phyloP scores from a whole-genome alignment of 2,888 invertebrate genomes.

The Mimas tiliae region DNA sequence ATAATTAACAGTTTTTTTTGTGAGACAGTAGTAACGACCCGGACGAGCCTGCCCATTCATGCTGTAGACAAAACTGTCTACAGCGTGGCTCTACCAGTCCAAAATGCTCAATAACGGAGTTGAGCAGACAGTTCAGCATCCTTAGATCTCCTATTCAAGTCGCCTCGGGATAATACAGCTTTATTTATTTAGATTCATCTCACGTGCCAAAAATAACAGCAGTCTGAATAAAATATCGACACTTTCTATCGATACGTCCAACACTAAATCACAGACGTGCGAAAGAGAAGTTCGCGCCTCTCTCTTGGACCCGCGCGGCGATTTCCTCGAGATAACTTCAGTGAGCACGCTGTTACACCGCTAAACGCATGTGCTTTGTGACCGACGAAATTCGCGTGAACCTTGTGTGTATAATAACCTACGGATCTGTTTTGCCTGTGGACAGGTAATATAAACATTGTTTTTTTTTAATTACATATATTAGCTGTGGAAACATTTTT shows the following conservation, averaged over 20 bases:
- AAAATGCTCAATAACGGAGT: too few species aligned
- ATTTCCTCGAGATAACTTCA: slow-evolving; percentile 62
- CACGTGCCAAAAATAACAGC: too few species aligned
- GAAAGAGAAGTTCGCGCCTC: slow-evolving; percentile 63
- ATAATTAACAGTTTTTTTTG: too few species aligned
- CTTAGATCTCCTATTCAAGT: too few species aligned
- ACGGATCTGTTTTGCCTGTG: slow-evolving; percentile 16
- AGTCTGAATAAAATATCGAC: slow-evolving; percentile 27
- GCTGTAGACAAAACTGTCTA: too few species aligned
- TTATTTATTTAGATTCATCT: too few species aligned
- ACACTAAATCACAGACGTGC: slow-evolving; percentile 53
- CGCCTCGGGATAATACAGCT: too few species aligned
- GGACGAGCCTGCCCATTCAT: too few species aligned
- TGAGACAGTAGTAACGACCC: too few species aligned
- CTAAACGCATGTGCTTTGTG: slow-evolving; percentile 51
- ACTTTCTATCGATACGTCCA: slow-evolving; percentile 36
- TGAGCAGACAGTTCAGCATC: too few species aligned
- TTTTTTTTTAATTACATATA: neutral
- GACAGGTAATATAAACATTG: slow-evolving; percentile 2
- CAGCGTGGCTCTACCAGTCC: too few species aligned
- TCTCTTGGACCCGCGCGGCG: slow-evolving; percentile 50
- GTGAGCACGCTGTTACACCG: slow-evolving; percentile 60
- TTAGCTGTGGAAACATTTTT: neutral
- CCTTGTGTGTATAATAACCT: slow-evolving; percentile 13
- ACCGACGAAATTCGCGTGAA: slow-evolving; percentile 8